Evolutionary conservation across 2,797 vertebrate species (phyloP).

Genomic region (Sebastiscus tertius): DNA sequence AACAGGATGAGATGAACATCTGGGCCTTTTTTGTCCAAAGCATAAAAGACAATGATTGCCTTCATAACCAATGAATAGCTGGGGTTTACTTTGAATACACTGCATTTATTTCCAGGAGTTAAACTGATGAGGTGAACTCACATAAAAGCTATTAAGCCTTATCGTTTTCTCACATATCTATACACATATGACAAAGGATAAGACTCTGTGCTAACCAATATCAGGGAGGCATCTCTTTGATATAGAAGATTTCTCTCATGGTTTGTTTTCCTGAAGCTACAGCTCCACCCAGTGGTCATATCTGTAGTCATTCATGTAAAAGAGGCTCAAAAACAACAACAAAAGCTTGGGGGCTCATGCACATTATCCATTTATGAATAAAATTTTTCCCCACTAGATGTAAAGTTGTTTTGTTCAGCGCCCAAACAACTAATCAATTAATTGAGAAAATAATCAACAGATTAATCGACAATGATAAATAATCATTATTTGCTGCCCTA

Average conservation of each 20-base stretch:
- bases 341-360: not conserved
- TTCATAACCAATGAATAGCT: not conserved
- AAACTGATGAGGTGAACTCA: not conserved
- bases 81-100: not conserved
- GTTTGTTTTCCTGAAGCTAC: not conserved
- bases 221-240: not conserved
- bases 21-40: not conserved
- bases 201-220: not conserved
- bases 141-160: not conserved
- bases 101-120: not conserved
- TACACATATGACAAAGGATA: not conserved
- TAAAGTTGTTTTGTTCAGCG: not conserved
- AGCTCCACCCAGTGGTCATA: constrained; percentile 51
- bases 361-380: not conserved
- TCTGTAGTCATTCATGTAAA: not conserved
- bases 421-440: not conserved
- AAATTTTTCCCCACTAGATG: not conserved
- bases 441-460: not conserved
- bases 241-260: not conserved
- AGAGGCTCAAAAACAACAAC: not conserved
- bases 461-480: not conserved
- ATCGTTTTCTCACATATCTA: not conserved
- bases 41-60: constrained; percentile 14
- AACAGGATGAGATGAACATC: constrained; percentile 9
- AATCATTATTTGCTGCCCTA: rapidly evolving